Evolutionary conservation across 2,888 invertebrate species (phyloP).

Genomic region (Cantharis lateralis): DNA sequence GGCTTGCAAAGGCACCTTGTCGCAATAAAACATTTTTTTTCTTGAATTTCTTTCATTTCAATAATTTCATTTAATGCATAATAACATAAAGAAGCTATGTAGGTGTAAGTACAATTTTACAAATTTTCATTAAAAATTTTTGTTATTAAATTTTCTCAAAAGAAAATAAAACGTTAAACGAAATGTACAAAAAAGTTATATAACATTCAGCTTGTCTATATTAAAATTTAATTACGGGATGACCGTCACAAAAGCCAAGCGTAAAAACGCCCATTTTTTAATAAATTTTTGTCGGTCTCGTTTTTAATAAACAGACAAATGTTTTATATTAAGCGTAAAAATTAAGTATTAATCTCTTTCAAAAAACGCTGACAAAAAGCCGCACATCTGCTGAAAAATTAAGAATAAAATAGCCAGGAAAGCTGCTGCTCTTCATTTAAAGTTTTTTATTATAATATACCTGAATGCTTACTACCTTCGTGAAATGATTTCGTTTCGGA

Average conservation of each 20-base stretch:
- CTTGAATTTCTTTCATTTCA: not conserved
- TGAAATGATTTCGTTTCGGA: conserved; percentile 4
- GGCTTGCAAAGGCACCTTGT: not conserved
- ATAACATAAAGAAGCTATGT: not conserved
- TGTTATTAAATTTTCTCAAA: not conserved
- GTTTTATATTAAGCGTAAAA: conserved; percentile 28
- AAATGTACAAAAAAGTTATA: conserved; percentile 7
- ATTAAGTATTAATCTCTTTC: conserved; percentile 31
- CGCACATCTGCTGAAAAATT: conserved; percentile 18
- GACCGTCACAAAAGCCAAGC: conserved; percentile 21
- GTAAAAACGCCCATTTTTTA: conserved; percentile 25
- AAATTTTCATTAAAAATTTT: not conserved
- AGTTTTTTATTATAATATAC: conserved; percentile 9
- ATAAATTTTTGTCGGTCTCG: conserved; percentile 22
- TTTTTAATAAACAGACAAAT: conserved; percentile 25
- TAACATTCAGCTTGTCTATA: conserved; percentile 14
- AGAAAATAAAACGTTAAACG: not conserved
- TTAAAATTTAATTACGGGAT: conserved; percentile 25
- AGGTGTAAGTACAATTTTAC: not conserved
- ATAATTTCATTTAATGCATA: not conserved
- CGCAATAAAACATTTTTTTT: not conserved
- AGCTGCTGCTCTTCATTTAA: conserved; percentile 11
- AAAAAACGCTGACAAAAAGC: conserved; percentile 21
- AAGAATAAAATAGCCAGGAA: conserved; percentile 9
- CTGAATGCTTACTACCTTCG: conserved; percentile 7